phyloP scores from a whole-genome alignment of 1,140 invertebrate species.

The Bathynomus jamesi region DNA sequence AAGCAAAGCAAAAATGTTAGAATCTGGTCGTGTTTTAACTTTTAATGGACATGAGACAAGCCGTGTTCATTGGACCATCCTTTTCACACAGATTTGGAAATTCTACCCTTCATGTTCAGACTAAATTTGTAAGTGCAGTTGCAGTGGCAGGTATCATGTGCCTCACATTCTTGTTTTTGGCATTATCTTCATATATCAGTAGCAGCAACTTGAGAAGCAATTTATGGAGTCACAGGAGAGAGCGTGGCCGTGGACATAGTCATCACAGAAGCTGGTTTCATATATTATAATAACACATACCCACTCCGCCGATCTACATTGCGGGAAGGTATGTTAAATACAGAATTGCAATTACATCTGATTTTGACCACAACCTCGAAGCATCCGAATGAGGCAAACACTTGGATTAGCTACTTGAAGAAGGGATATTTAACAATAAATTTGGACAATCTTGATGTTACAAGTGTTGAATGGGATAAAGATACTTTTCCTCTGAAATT shows the following conservation, averaged over 20 bases:
- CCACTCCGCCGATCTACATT: constrained; percentile 64
- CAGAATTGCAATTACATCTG: constrained; percentile 79
- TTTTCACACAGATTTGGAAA: too few species aligned
- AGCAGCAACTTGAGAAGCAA: background rate
- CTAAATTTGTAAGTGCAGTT: background rate
- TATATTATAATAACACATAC: constrained; percentile 54
- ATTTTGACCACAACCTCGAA: constrained; percentile 83
- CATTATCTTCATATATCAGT: background rate
- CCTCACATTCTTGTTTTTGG: background rate
- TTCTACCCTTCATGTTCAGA: too few species aligned
- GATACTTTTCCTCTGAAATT: too few species aligned
- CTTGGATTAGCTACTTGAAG: constrained; percentile 73
- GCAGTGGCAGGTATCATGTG: background rate
- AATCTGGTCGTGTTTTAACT: too few species aligned
- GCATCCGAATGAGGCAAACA: constrained; percentile 53
- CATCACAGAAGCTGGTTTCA: background rate
- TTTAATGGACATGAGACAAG: too few species aligned
- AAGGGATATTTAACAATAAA: constrained; percentile 54
- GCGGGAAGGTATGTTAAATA: constrained; percentile 50
- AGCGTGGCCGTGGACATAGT: background rate
- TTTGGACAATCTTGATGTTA: constrained; percentile 37
- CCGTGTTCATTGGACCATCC: too few species aligned
- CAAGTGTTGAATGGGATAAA: background rate
- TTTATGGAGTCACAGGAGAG: background rate
- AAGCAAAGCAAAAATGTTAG: too few species aligned